Evolutionary conservation across 2,797 vertebrate genomes (phyloP), one percentile per base, ranked within the genome.

Genomic region (Spinibarbus caldwelli): DNA sequence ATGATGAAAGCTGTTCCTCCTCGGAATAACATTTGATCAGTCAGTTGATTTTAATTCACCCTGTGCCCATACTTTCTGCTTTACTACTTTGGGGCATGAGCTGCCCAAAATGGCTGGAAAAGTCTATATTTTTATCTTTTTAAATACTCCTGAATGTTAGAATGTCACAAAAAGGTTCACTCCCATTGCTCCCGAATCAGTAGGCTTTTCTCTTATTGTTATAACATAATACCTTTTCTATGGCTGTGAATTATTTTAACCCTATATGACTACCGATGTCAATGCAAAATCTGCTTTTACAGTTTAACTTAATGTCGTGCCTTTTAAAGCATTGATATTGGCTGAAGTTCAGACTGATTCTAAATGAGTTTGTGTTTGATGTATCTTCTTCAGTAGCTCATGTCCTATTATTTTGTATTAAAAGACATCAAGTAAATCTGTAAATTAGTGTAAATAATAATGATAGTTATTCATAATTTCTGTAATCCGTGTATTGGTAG

Each of bases 1-100:
- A 93, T 38, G 84, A 87, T 86, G 72, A 88, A 87, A 64, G 80
- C 62, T 88, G 85, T 86, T 92, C 89, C 84, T 75, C 86, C 90
- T 59, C 78, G 82, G 62, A 89, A 86, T 78, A 89, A 83, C 87
- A 90, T 90, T 94, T 87, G 59, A 90, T 38, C 82, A 83, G 91
- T 93, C 92, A 92, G 89, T 83, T 93, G 93, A 92, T 92, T 92
- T 86, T 76, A 86, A 88, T 88, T 89, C 80, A 67, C 29, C 90
- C 23, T 57, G 85, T 92, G 91, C 90, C 73, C 71, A 89, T 75
- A 57, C 71, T 52, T 82, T 38, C 19, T 4, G 41, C 52, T 66
- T 86, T 76, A 62, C 26, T 31, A 19, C 73, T 78, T 62, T 83
- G 29, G 68, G 36, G 12, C 59, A 79, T 78, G 82, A 62, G 29